A percentile compares a stretch with the other conserved stretches of the same genome.
phyloP scores from a whole-genome alignment of 2,113 vertebrate genomes.

The Eurypyga helias region DNA sequence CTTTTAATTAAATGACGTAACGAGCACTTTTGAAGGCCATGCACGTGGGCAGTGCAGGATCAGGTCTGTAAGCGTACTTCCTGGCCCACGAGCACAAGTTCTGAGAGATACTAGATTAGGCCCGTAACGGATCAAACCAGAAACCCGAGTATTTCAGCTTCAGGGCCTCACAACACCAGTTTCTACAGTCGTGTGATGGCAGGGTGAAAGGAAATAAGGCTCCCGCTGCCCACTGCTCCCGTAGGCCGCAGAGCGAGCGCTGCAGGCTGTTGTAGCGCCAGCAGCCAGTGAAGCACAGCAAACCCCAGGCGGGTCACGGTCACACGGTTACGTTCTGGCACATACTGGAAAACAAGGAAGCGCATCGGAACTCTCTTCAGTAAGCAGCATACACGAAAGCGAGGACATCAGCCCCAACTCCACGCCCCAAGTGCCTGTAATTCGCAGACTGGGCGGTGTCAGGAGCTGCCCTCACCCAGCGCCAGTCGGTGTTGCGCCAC shows the following conservation, averaged over 20 bases:
- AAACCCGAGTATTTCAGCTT: not conserved
- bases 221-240: not conserved
- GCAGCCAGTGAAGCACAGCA: not conserved
- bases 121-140: not conserved
- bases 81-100: accelerated
- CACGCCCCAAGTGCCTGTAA: not conserved
- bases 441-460: not conserved
- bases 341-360: not conserved
- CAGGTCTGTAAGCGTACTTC: not conserved
- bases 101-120: not conserved
- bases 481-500: too few relatives aligned
- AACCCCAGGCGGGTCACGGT: accelerated
- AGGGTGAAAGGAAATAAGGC: accelerated
- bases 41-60: not conserved
- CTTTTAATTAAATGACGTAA: not conserved
- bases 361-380: too few relatives aligned
- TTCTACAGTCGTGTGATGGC: accelerated
- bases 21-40: not conserved
- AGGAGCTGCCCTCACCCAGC: not conserved
- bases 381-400: too few relatives aligned
- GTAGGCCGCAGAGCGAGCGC: accelerated
- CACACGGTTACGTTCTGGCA: not conserved
- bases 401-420: not conserved
- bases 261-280: accelerated
- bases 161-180: not conserved